A percentile compares a stretch with the other conserved stretches of the same genome.
These are phyloP conservation scores for Cabera pusaria DNA, from an alignment of 2,888 invertebrate genomes.

Conservation along the genomic window DNA sequence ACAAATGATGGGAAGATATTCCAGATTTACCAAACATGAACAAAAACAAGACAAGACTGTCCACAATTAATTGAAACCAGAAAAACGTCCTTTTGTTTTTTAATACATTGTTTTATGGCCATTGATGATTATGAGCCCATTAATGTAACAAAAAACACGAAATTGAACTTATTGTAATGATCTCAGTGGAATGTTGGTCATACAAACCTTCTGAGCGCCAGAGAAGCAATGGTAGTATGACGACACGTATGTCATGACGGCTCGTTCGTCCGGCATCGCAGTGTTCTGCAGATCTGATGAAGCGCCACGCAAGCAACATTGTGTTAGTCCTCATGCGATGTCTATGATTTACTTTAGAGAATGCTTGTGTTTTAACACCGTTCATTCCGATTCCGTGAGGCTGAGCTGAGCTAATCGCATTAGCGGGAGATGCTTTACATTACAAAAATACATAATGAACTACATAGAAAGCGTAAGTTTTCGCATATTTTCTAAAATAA, in stretches of 20 bases:
- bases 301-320: constrained; percentile 75
- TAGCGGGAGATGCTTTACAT: constrained; percentile 17
- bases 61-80: too few species aligned
- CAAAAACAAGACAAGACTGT: too few species aligned
- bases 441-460: constrained; percentile 12
- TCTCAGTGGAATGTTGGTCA: constrained; percentile 30
- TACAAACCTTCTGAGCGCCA: constrained; percentile 98
- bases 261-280: constrained; percentile 99
- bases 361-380: constrained; percentile 45
- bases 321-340: constrained; percentile 76
- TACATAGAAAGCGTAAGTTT: constrained; percentile 32
- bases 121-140: too few species aligned
- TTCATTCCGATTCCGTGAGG: constrained; percentile 4
- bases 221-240: constrained; percentile 99
- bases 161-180: constrained; percentile 43
- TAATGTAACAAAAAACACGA: too few species aligned
- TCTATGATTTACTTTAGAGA: constrained; percentile 44
- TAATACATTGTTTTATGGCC: too few species aligned
- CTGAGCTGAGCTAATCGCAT: constrained; percentile 11
- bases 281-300: constrained; percentile 97
- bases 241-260: constrained; percentile 99
- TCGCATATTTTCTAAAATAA: constrained; percentile 31
- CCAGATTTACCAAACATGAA: constrained; percentile 5
- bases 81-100: too few species aligned
- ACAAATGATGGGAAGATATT: too few species aligned